These are phyloP conservation scores for Cyclophora punctaria DNA, from an alignment of 2,888 invertebrate species.

Conservation along the genomic window DNA sequence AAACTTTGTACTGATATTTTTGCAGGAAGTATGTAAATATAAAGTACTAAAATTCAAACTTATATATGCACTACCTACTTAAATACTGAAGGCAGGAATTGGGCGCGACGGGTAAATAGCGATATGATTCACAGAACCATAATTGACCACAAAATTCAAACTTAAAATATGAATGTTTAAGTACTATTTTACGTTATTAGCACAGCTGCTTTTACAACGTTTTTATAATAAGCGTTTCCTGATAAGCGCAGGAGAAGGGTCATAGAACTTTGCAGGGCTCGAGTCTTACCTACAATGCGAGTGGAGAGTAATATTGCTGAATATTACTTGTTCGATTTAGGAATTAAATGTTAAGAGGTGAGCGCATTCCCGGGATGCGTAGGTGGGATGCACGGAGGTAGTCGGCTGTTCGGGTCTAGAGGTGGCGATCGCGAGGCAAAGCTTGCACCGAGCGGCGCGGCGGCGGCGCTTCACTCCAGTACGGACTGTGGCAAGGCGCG, in stretches of 20 bases:
- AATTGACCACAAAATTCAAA: constrained; percentile 9
- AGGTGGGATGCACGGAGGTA: constrained; percentile 13
- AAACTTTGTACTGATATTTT: not conserved
- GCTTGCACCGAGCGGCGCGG: not conserved
- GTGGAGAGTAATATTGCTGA: constrained; percentile 15
- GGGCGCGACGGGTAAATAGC: constrained; percentile 35
- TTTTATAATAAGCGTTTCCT: constrained; percentile 33
- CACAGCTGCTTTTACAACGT: constrained; percentile 29
- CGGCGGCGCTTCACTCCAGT: constrained; percentile 47
- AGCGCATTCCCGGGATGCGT: constrained; percentile 36
- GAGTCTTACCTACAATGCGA: constrained; percentile 25
- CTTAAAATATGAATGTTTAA: constrained; percentile 19
- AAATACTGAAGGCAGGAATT: constrained; percentile 27
- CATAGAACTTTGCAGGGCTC: constrained; percentile 61
- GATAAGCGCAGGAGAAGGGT: constrained; percentile 67
- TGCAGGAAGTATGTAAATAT: not conserved
- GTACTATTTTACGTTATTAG: constrained; percentile 15
- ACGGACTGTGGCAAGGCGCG: constrained; percentile 54
- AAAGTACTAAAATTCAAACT: not conserved
- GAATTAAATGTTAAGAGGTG: constrained; percentile 12
- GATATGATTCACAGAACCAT: constrained; percentile 38
- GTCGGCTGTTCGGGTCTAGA: not conserved
- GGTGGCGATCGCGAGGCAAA: constrained; percentile 3
- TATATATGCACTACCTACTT: not conserved
- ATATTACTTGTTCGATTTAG: not conserved